phyloP scores from a whole-genome alignment of 2,888 invertebrate genomes.

The Saturnia pavonia region DNA sequence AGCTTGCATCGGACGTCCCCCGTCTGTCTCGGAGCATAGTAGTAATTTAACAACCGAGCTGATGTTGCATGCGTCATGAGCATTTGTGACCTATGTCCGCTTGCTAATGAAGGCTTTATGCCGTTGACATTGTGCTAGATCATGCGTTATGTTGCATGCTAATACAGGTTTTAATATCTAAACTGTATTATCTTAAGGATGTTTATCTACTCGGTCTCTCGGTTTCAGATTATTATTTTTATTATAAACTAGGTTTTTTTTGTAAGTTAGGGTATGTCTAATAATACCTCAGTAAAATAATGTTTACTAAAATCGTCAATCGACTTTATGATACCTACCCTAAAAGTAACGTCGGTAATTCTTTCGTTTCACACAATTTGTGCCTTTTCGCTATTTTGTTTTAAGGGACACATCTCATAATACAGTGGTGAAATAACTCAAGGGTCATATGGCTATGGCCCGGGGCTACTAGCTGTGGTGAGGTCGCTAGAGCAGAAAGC shows the following conservation, averaged over 20 bases:
- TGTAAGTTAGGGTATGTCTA: no score
- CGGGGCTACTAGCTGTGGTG: no score
- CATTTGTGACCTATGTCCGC: constrained; percentile 12
- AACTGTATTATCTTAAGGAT: not conserved
- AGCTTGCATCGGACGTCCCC: constrained; percentile 8
- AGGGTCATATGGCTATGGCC: no score
- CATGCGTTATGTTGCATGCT: not conserved
- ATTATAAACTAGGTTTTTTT: no score
- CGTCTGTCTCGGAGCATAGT: constrained; percentile 4
- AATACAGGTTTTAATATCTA: not conserved
- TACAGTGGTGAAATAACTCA: no score
- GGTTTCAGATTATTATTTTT: not conserved
- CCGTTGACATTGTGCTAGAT: not conserved
- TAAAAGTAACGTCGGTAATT: no score
- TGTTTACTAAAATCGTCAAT: no score
- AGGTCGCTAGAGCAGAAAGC: no score
- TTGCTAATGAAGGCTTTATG: constrained; percentile 14
- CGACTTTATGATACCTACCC: no score
- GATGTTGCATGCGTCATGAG: constrained; percentile 12
- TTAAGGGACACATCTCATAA: not conserved
- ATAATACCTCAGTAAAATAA: no score
- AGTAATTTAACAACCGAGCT: constrained; percentile 4
- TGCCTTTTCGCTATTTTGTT: not conserved
- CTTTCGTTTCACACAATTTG: no score
- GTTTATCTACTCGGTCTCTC: no score